Base-by-base conservation (phyloP, 1,140 invertebrate genomes). In the Drosophila equinoxialis region DNA sequence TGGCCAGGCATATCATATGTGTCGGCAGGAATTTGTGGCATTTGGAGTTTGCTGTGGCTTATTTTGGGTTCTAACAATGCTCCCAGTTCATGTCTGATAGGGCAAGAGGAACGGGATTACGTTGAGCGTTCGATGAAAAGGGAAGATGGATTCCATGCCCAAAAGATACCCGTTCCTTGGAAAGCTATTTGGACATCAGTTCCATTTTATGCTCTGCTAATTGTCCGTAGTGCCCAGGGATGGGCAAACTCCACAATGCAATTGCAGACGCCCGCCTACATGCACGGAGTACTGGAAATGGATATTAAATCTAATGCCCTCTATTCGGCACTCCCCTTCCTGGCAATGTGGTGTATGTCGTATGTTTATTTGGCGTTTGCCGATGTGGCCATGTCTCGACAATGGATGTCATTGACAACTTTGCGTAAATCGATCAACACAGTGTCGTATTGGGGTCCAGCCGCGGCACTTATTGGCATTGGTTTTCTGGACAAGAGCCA, bases 221-320 rank as follows among this genome's bases (percentile, higher is more conserved):
- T 97, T 0, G 95, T 94, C 0, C 97, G 98, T 81, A 96, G 96
- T 87, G 95, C 96, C 0, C 96, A 98, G 86, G 97, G 97, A 90
- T 99, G 97, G 98, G 97, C 97, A 1, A 98, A 97, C 89, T 98
- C 97, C 93, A 98, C 96, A 2, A 94, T 99, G 64, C 93, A 99
- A 48, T 97, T 97, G 0, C 95, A 98, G 92, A 95, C 99, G 78
- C 98, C 98, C 0, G 57, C 81, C 0, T 90, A 85, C 35, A 80
- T 90, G 71, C 78, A 89, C 20, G 94, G 95, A 65, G 95, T 98
- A 0, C 93, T 99, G 3, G 93, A 95, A 58, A 96, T 96, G 73
- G 93, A 98, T 67, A 95, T 98, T 11, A 94, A 95, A 92, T 91
- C 94, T 20, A 96, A 96, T 85, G 96, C 96, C 7, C 81, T 94